phyloP scores from a whole-genome alignment of 2,888 invertebrate species.

The Brenthis daphne region DNA sequence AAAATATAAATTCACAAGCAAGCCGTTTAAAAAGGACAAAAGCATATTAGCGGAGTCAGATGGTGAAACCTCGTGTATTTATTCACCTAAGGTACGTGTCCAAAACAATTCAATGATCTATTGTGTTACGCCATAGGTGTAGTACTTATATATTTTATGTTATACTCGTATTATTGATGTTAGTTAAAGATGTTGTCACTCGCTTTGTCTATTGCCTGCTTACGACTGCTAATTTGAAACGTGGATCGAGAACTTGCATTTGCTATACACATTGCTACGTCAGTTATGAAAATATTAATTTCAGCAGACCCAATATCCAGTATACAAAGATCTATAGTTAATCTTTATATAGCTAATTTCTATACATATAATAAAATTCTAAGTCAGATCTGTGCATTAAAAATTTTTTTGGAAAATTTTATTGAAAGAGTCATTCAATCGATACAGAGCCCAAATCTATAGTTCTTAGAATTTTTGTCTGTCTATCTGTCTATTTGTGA shows the following conservation, averaged over 20 bases:
- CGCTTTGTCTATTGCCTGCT: constrained; percentile 6
- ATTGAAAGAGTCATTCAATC: too few species aligned
- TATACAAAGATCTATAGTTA: too few species aligned
- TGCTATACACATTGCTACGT: neutral
- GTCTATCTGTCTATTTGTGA: too few species aligned
- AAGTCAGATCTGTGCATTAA: too few species aligned
- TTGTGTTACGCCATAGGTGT: constrained; percentile 58
- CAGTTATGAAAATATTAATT: too few species aligned
- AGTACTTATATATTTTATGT: constrained; percentile 24
- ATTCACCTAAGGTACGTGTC: constrained; percentile 59
- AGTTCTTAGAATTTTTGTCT: too few species aligned
- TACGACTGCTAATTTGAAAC: neutral
- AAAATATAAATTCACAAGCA: too few species aligned
- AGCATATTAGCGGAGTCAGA: constrained; percentile 14
- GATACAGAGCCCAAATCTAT: too few species aligned
- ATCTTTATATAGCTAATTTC: too few species aligned
- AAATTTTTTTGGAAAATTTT: too few species aligned
- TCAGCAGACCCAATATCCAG: too few species aligned
- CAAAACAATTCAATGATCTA: constrained; percentile 65
- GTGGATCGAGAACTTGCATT: neutral
- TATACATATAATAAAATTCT: too few species aligned
- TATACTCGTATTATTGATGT: constrained; percentile 50
- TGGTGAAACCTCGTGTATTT: constrained; percentile 43
- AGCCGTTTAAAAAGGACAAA: constrained; percentile 12
- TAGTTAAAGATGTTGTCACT: constrained; percentile 16